Percentiles rank a stretch among this genome's conserved stretches.
These are phyloP conservation scores for Ichneumoninae sp. DNA, from an alignment of 2,888 invertebrate genomes.

Conservation along the genomic window DNA sequence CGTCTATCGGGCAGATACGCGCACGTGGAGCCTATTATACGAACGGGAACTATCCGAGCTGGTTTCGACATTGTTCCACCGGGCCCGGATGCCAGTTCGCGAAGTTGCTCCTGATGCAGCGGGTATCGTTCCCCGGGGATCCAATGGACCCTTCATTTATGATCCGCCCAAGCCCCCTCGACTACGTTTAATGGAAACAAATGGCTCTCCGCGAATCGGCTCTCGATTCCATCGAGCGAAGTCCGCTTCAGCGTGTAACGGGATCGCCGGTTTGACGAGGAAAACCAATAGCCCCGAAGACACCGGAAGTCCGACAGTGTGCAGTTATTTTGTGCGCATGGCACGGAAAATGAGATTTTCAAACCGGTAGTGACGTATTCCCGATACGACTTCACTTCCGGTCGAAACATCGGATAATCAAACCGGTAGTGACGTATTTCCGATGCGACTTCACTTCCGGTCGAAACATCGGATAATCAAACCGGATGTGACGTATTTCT, in stretches of 20 bases:
- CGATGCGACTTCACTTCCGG: no score
- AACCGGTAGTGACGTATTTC: no score
- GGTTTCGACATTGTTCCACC: slow-evolving; percentile 53
- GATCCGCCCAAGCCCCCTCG: slow-evolving; percentile 1
- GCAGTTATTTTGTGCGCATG: no score
- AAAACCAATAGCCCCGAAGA: slow-evolving; percentile 11
- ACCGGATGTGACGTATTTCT: no score
- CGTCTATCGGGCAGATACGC: slow-evolving; percentile 46
- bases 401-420: no score
- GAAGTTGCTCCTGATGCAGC: slow-evolving; percentile 28
- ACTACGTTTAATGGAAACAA: slow-evolving; percentile 29
- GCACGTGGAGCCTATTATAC: slow-evolving; percentile 60
- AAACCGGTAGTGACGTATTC: no score
- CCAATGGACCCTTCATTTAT: slow-evolving; percentile 20
- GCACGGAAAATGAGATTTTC: no score
- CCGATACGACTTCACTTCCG: no score
- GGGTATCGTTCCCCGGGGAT: slow-evolving; percentile 47
- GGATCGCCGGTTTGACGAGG: slow-evolving; percentile 25
- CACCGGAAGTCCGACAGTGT: no score
- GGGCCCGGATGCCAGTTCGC: slow-evolving; percentile 40
- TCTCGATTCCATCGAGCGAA: slow-evolving; percentile 19
- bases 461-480: no score
- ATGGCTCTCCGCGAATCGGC: slow-evolving; percentile 32
- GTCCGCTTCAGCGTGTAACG: background rate
- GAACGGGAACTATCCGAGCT: slow-evolving; percentile 36